A percentile compares a stretch with the other conserved stretches of the same genome.
Evolutionary conservation across 2,797 vertebrate species (phyloP).

Genomic region (Gambelia wislizenii): DNA sequence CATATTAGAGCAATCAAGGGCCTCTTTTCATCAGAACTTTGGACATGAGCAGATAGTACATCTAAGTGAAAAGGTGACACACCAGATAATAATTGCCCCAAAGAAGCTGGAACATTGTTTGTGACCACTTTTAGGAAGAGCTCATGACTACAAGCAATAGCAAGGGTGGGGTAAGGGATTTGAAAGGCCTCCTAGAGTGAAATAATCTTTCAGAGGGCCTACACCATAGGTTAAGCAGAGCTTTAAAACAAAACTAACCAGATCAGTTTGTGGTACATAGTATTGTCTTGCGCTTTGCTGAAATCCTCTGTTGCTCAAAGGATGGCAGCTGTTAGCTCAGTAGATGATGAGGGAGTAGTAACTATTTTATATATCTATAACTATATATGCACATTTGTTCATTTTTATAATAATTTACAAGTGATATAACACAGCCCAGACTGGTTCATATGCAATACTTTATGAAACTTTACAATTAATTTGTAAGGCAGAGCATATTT

Average conservation of each 20-base stretch:
- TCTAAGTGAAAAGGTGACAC: background rate
- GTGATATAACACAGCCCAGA: background rate
- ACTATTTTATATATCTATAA: too few species aligned
- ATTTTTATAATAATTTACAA: too few species aligned
- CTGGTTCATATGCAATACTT: background rate
- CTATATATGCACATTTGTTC: too few species aligned
- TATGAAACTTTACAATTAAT: background rate
- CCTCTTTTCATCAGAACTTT: background rate
- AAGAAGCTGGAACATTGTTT: background rate
- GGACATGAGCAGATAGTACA: background rate
- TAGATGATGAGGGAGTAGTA: background rate
- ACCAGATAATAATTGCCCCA: background rate
- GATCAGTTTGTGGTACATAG: background rate
- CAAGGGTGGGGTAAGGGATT: background rate
- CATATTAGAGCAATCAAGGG: background rate
- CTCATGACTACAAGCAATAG: background rate
- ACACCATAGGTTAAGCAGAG: background rate
- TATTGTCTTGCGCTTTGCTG: background rate
- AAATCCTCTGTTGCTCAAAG: background rate
- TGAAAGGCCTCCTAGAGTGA: background rate
- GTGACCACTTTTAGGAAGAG: background rate
- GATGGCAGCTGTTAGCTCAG: background rate
- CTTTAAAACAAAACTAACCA: background rate
- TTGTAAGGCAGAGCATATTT: background rate
- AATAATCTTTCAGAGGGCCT: background rate